Percentiles rank a stretch among this genome's conserved stretches.
Conservation (phyloP, 2,113 vertebrate genomes). For the Pao palembangensis region DNA sequence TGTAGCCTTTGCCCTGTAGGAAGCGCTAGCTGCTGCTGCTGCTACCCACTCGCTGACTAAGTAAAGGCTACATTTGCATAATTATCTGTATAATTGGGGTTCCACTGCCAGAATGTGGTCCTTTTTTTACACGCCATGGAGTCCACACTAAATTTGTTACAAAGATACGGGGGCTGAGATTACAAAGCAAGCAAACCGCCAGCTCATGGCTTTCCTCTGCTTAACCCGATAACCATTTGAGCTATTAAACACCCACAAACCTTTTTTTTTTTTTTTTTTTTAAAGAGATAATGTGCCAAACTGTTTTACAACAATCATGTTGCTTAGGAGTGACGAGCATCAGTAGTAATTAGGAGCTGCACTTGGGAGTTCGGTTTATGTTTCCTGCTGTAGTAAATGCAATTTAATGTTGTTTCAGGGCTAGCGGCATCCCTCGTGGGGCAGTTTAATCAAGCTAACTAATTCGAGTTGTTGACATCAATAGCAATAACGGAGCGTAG, state of each 20-base stretch:
- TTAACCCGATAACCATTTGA: conserved; percentile 73
- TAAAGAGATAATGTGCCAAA: conserved; percentile 57
- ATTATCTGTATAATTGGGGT: conserved; percentile 77
- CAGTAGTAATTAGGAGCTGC: conserved; percentile 13
- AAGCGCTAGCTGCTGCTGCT: conserved; percentile 41
- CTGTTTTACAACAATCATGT: conserved; percentile 54
- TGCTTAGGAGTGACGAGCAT: conserved; percentile 28
- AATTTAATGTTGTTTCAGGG: conserved; percentile 12
- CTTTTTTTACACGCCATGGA: conserved; percentile 60
- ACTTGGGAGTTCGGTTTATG: conserved; percentile 1
- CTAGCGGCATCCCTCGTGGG: neutral
- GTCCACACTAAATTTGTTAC: conserved; percentile 66
- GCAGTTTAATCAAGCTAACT: neutral
- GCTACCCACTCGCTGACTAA: conserved; percentile 77
- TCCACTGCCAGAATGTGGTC: conserved; percentile 53
- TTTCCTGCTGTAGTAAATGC: neutral
- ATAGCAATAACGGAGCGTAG: conserved; percentile 13
- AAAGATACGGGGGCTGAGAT: conserved; percentile 68
- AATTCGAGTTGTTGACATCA: conserved; percentile 7
- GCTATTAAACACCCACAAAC: conserved; percentile 63
- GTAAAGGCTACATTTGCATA: conserved; percentile 83
- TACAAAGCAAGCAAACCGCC: conserved; percentile 70
- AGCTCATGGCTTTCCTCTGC: conserved; percentile 67
- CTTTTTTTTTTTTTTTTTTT: conserved; percentile 32
- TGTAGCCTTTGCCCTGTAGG: conserved; percentile 50